Conservation (phyloP, 1,140 invertebrate genomes). For the Neuroterus valhalla region DNA sequence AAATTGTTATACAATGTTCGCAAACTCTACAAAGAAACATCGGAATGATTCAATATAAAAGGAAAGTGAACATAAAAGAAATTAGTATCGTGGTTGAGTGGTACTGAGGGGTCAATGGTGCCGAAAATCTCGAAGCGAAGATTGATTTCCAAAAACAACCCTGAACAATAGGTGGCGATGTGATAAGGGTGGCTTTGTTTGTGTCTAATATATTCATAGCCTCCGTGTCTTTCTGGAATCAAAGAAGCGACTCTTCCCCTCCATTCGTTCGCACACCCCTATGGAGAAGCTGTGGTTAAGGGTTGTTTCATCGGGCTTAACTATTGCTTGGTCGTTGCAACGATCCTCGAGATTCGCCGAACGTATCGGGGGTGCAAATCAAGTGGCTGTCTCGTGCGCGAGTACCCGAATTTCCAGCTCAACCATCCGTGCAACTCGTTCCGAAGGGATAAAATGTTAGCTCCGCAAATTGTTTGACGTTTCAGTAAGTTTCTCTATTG, state of each 20-base stretch:
- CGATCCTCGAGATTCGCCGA: constrained; percentile 43
- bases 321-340: constrained; percentile 14
- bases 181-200: constrained; percentile 58
- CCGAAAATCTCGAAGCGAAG: constrained; percentile 5
- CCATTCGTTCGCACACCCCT: constrained; percentile 33
- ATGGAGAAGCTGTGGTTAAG: constrained; percentile 42
- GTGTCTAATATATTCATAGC: constrained; percentile 71
- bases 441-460: constrained; percentile 17
- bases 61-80: not conserved
- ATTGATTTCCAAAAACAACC: constrained; percentile 35
- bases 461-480: constrained; percentile 27
- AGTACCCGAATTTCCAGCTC: constrained; percentile 24
- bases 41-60: no score
- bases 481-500: constrained; percentile 15
- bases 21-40: no score
- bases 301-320: constrained; percentile 41
- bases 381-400: constrained; percentile 10
- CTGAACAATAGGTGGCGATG: constrained; percentile 29
- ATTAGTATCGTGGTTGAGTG: not conserved
- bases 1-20: no score
- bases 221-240: constrained; percentile 56
- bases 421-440: constrained; percentile 6
- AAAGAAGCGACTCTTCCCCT: constrained; percentile 33
- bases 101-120: constrained; percentile 33
- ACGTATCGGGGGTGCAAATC: constrained; percentile 39